Base-by-base conservation (phyloP, 2,797 vertebrate species). In the Aythya fuligula region DNA sequence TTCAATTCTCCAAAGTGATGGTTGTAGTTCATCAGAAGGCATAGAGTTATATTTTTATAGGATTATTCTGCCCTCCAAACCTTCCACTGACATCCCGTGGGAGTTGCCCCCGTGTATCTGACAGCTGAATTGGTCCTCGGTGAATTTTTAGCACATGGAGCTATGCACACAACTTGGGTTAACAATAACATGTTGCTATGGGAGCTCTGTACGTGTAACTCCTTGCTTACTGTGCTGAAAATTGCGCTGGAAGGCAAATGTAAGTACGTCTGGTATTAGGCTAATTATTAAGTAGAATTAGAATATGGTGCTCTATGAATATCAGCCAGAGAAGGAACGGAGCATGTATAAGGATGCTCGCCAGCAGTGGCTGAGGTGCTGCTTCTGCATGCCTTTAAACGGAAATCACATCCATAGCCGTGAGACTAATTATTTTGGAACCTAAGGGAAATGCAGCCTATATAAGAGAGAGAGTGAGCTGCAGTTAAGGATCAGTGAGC, bases 391-490 rank as follows among this genome's bases (percentile, higher is more conserved):
- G 95, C 90, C 85, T 93, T 94, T 97, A 95, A 96, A 94, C 83
- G 32, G 95, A 96, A 97, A 97, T 94, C 94, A 93, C 93, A 95
- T 96, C 95, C 88, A 80, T 96, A 94, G 94, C 96, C 13, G 5
- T 89, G 96, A 97, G 97, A 95, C 94, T 97, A 97, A 97, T 97
- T 97, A 97, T 97, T 97, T 94, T 90, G 91, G 91, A 97, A 97
- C 97, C 95, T 96, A 93, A 94, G 96, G 97, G 96, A 97, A 97
- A 97, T 95, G 90, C 96, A 95, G 96, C 81, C 94, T 95, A 93
- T 96, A 91, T 96, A 95, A 96, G 93, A 95, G 94, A 82, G 94
- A 78, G 95, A 97, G 94, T 91, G 93, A 97, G 97, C 93, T 97
- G 94, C 96, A 96, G 96, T 97, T 97, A 97, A 97, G 96, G 96